These are phyloP conservation scores for Diplosoma virens DNA, from an alignment of 23 tunicate genomes.

Conservation along the genomic window DNA sequence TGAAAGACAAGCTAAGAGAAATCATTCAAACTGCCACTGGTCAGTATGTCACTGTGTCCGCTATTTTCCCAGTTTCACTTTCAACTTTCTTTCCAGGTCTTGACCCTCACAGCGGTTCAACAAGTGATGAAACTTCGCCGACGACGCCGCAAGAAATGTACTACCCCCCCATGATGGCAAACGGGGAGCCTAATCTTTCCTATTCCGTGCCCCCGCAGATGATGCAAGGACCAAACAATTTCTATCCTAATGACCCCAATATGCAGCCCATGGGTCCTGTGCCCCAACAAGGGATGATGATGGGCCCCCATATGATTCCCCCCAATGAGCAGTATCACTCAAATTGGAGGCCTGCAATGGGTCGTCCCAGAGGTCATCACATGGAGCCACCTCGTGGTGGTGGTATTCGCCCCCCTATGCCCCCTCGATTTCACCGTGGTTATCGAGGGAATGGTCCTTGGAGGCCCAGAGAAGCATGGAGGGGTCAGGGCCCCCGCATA, in stretches of 20 bases:
- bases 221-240: slow-evolving; percentile 12
- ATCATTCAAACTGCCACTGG: slow-evolving; percentile 82
- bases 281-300: slow-evolving; percentile 19
- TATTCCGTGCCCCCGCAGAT: slow-evolving; percentile 13
- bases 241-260: slow-evolving; percentile 10
- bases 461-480: slow-evolving; percentile 51
- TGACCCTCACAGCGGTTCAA: background rate
- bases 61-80: background rate
- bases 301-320: slow-evolving; percentile 4
- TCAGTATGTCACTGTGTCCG: background rate
- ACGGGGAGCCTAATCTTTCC: slow-evolving; percentile 44
- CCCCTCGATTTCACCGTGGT: slow-evolving; percentile 23
- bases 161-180: background rate
- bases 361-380: background rate
- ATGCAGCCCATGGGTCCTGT: slow-evolving; percentile 22
- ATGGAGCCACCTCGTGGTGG: background rate
- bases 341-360: background rate
- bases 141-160: background rate
- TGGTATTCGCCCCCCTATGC: background rate
- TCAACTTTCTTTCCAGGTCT: background rate
- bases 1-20: slow-evolving; percentile 61
- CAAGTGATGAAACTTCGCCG: background rate
- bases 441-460: slow-evolving; percentile 23
- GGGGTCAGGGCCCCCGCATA: slow-evolving; percentile 12
- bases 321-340: background rate